Evolutionary conservation across 2,113 vertebrate species (phyloP), one percentile per base, ranked within the genome.

Genomic region (Dasypus novemcinctus): DNA sequence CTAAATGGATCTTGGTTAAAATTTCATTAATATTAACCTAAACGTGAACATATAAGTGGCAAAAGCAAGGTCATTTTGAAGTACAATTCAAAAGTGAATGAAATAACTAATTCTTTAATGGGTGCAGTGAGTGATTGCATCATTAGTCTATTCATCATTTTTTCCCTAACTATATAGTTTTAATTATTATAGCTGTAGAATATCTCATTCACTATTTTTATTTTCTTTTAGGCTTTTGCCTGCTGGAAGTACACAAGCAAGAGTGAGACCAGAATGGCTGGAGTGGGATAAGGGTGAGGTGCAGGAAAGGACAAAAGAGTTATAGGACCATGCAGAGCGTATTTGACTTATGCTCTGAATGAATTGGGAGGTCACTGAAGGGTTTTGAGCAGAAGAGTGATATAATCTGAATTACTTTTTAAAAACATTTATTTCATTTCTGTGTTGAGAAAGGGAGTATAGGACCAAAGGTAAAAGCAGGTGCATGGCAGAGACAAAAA

Each of bases 1-100:
- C 79, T 78, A 83, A 93, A 72, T 72, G 61, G 74, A 89, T 90
- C 94, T 96, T 86, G 54, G 0, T 86, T 76, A 86, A 41, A 82
- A 36, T 12, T 76, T n/a, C 61, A 78, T 88, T 85, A 89, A 69
- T 89, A 14, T 85, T 20, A 93, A 87, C 27, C n/a, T 36, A 66
- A 92, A 68, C 4, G 29, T 79, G 54, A 82, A 66, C n/a, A 52
- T 25, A 27, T 38, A 54, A 66, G 46, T 68, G 81, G 17, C 36
- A 91, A 71, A 68, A 88, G 74, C 74, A 83, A 91, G 46, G 20
- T 88, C 31, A 79, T 90, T 92, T 80, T 84, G 46, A 52, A 88
- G 5, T 46, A 46, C 27, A 89, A 80, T 71, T 87, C 54, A 33
- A 12, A 85, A 85, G 59, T 88, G 46, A 59, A 63, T 59, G 18